Evolutionary conservation across 2,888 invertebrate species (phyloP), one percentile per base, ranked within the genome.

Genomic region (Drosophila incognita): DNA sequence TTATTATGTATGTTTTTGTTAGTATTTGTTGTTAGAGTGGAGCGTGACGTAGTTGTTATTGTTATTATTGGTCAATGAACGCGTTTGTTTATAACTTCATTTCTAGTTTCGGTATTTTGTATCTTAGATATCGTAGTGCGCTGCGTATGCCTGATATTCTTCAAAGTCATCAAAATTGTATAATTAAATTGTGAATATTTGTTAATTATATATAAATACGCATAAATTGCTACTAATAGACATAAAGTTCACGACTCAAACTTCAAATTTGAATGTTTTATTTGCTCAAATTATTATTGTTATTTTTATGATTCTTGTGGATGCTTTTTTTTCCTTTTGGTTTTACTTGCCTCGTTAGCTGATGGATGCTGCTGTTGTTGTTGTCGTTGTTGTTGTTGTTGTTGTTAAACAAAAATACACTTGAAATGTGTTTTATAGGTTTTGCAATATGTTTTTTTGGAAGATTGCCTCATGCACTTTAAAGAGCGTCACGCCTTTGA

Each of bases 1-100:
- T 59, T 63, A 53, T 62, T 71, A 38, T 40, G 13, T 27, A 31
- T n/a, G n/a, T 27, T 13, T 13, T 27, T 13, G 4, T 35, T 71
- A 46, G 60, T 63, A 38, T 65, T 73, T 51, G 29, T 52, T 68
- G 36, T 24, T 52, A 35, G 79, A 69, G 57, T 48, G 48, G 57
- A 82, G 74, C 72, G 82, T 85, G 85, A 87, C 82, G 83, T 72
- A 69, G 69, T 66, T 65, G 24, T 53, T 66, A 35, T 74, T 74
- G 24, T 53, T 66, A 35, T 74, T 74, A 36, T 76, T 83, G 85
- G 85, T 90, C 90, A 85, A 88, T 85, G 85, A 90, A 85, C 85
- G 90, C 89, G 69, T 65, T 75, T 82, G 89, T 67, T 77, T 73
- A 70, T 76, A 38, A 42, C 62, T 69, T 40, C 57, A 74, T 79